phyloP scores from a whole-genome alignment of 30 jellyfish, hydroid and myxozoan species.

The Pelagia noctiluca region DNA sequence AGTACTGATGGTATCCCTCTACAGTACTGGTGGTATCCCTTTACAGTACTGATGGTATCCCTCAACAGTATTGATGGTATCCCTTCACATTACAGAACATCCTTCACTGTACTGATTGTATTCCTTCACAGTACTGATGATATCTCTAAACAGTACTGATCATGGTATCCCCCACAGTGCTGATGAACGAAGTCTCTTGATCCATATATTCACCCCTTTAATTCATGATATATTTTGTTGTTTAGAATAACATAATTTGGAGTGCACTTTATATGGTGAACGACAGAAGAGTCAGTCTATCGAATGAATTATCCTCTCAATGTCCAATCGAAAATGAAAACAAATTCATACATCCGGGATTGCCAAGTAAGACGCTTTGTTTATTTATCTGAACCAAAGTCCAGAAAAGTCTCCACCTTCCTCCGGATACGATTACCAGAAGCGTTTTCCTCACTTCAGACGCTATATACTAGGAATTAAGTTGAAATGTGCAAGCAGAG shows the following conservation, averaged over 20 bases:
- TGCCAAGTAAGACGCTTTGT: conserved; percentile 12
- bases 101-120: neutral
- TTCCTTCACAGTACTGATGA: neutral
- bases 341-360: neutral
- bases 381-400: too few species aligned
- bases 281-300: neutral
- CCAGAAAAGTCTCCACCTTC: too few species aligned
- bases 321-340: neutral
- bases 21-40: too few species aligned
- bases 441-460: too few species aligned
- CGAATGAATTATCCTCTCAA: neutral
- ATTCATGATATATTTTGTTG: neutral
- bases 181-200: neutral
- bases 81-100: neutral
- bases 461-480: too few species aligned
- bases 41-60: too few species aligned
- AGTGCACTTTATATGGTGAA: neutral
- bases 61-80: too few species aligned
- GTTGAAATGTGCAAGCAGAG: too few species aligned
- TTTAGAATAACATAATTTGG: neutral
- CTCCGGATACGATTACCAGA: too few species aligned
- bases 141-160: neutral
- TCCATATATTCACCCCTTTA: neutral
- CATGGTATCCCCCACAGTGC: too few species aligned
- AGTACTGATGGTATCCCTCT: too few species aligned